These are phyloP conservation scores for Ooceraea biroi DNA, from an alignment of 1,140 invertebrate genomes.

Conservation along the genomic window DNA sequence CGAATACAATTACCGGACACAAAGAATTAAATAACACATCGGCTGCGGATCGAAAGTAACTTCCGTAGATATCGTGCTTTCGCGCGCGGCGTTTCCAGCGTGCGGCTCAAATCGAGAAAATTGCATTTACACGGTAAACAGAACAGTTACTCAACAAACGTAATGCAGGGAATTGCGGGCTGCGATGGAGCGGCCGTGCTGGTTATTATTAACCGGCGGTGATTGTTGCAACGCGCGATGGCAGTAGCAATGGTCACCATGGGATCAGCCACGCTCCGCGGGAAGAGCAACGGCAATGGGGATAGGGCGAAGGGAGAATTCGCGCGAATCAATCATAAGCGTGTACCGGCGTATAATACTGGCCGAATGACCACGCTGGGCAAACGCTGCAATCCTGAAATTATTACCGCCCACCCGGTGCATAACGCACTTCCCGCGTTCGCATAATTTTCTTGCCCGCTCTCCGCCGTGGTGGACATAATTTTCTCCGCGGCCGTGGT, in stretches of 20 bases:
- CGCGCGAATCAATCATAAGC: slow-evolving; percentile 63
- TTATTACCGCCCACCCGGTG: slow-evolving; percentile 47
- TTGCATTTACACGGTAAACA: slow-evolving; percentile 47
- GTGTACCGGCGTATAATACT: no score
- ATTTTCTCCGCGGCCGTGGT: slow-evolving; percentile 45
- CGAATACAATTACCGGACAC: not conserved
- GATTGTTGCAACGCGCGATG: slow-evolving; percentile 42
- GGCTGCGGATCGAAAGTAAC: not conserved
- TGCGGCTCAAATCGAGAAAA: slow-evolving; percentile 28
- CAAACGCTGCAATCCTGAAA: slow-evolving; percentile 33
- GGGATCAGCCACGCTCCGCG: not conserved
- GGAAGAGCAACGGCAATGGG: slow-evolving; percentile 2
- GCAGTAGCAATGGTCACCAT: not conserved
- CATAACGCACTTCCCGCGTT: slow-evolving; percentile 42
- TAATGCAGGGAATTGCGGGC: slow-evolving; percentile 26
- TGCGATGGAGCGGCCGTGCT: not conserved
- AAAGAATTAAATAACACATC: not conserved
- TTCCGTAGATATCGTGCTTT: not conserved
- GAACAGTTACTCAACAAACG: slow-evolving; percentile 27
- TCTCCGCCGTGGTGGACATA: slow-evolving; percentile 27
- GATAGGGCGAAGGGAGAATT: slow-evolving; percentile 4
- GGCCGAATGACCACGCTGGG: not conserved
- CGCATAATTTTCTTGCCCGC: slow-evolving; percentile 59
- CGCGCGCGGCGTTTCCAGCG: not conserved
- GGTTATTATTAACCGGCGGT: slow-evolving; percentile 57